Evolutionary conservation across 2,113 vertebrate genomes (phyloP).

Genomic region (Solenodon paradoxus): DNA sequence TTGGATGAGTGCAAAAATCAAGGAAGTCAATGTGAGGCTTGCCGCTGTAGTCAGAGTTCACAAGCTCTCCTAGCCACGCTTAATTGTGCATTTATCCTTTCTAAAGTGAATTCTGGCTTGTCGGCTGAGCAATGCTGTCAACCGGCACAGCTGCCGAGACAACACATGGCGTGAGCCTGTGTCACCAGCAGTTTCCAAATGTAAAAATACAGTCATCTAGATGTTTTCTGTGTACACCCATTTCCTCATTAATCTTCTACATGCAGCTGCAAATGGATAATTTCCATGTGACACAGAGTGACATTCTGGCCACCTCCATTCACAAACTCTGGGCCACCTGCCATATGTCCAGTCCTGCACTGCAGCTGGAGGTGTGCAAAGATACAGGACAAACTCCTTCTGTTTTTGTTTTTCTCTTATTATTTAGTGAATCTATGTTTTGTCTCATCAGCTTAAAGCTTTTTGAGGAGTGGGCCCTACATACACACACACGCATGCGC

Average conservation of each 20-base stretch:
- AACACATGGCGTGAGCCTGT: neutral
- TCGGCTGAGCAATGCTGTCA: neutral
- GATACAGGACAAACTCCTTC: neutral
- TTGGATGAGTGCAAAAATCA: neutral
- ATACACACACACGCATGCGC: too few relatives aligned
- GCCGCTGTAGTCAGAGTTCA: neutral
- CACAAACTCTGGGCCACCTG: neutral
- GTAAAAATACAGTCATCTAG: constrained; percentile 61
- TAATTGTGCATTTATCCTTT: neutral
- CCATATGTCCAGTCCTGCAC: neutral
- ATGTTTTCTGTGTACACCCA: constrained; percentile 49
- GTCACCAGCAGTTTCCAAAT: constrained; percentile 1
- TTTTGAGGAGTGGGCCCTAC: neutral
- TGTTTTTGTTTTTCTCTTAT: neutral
- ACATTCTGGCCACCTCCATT: neutral
- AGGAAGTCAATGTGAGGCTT: neutral
- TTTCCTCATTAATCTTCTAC: constrained; percentile 58
- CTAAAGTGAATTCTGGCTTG: neutral
- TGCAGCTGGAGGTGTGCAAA: neutral
- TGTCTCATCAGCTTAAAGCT: neutral
- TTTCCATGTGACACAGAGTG: neutral
- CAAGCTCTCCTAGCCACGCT: neutral
- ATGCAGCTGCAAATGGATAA: constrained; percentile 38
- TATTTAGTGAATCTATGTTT: neutral
- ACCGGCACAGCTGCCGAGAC: neutral